Percentiles rank a stretch among this genome's conserved stretches.
phyloP scores from a whole-genome alignment of 2,888 invertebrate genomes.

The Baccha elongata region DNA sequence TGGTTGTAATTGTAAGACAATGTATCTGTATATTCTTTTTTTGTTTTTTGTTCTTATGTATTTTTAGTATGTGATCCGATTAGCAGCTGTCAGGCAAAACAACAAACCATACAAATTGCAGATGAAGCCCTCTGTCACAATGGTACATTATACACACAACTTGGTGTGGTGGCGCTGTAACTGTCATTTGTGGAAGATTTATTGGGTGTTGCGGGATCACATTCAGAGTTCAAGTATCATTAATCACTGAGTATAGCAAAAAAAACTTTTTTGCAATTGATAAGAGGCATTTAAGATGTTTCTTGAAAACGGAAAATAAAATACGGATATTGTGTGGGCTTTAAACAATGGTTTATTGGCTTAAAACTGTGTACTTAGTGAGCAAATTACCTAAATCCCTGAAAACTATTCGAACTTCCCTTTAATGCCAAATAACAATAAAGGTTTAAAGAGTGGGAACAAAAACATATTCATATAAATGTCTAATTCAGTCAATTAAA shows the following conservation, averaged over 20 bases:
- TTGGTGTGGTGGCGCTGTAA: constrained; percentile 54
- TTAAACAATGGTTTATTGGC: neutral
- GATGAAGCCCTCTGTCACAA: constrained; percentile 66
- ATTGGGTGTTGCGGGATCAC: constrained; percentile 54
- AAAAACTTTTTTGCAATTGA: constrained; percentile 25
- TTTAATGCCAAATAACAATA: too few species aligned
- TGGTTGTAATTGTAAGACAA: constrained; percentile 49
- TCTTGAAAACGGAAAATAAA: constrained; percentile 1
- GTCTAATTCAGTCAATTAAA: constrained; percentile 26
- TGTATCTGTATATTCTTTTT: constrained; percentile 30
- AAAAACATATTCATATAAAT: neutral
- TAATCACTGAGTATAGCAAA: constrained; percentile 50
- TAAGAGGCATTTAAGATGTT: constrained; percentile 43
- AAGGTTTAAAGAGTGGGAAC: neutral
- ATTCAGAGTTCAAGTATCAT: constrained; percentile 54
- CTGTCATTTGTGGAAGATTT: constrained; percentile 63
- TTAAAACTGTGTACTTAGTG: neutral
- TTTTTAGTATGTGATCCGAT: constrained; percentile 54
- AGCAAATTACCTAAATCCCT: too few species aligned
- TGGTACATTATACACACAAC: constrained; percentile 11
- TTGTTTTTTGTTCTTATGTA: constrained; percentile 7
- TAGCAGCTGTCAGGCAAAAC: constrained; percentile 65
- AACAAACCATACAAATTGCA: constrained; percentile 58
- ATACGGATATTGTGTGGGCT: constrained; percentile 1
- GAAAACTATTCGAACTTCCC: too few species aligned